phyloP scores from a whole-genome alignment of 2,797 vertebrate genomes.

The Fratercula arctica region DNA sequence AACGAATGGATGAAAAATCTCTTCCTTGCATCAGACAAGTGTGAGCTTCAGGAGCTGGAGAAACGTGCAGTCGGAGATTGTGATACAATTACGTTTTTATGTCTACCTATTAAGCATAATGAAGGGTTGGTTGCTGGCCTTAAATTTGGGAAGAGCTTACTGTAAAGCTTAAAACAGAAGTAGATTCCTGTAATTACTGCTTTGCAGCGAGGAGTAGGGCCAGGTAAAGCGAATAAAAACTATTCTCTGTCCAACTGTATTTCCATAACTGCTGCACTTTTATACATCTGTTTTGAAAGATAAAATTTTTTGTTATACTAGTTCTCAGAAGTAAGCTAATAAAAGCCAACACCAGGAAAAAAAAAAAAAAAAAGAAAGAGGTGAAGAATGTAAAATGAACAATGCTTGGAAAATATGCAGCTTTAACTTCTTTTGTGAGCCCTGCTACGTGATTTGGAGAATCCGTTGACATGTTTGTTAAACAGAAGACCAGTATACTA shows the following conservation, averaged over 20 bases:
- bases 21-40: background rate
- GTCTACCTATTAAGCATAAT: constrained; percentile 70
- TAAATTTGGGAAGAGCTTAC: constrained; percentile 68
- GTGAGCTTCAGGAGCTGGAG: constrained; percentile 34
- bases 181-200: constrained; percentile 66
- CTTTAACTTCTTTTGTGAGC: background rate
- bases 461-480: background rate
- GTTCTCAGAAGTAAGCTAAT: constrained; percentile 16
- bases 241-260: constrained; percentile 51
- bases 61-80: constrained; percentile 7
- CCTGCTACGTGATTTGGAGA: background rate
- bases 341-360: background rate
- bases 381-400: background rate
- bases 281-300: constrained; percentile 38
- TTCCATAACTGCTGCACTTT: constrained; percentile 21
- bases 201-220: background rate
- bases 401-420: background rate
- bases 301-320: background rate
- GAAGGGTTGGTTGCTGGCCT: constrained; percentile 70
- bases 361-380: background rate
- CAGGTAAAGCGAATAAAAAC: constrained; percentile 43
- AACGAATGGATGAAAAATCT: background rate
- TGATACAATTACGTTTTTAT: constrained; percentile 69
- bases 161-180: constrained; percentile 67
- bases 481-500: background rate